Evolutionary conservation across 2,888 invertebrate genomes (phyloP).

Genomic region (Halictus ligatus): DNA sequence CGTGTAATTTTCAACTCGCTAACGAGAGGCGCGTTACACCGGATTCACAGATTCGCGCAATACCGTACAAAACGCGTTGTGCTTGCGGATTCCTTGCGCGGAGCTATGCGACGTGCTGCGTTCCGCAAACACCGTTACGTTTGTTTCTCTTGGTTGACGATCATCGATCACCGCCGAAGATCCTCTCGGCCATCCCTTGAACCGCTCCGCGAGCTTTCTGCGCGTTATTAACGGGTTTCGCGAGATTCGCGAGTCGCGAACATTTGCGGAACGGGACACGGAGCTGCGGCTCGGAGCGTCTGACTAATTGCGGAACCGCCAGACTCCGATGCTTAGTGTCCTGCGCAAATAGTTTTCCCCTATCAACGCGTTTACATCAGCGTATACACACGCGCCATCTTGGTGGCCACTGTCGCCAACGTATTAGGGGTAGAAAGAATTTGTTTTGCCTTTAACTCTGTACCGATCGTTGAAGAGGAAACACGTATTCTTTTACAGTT

Average conservation of each 20-base stretch:
- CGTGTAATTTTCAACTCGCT: conserved; percentile 38
- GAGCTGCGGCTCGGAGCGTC: neutral
- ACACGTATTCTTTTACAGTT: no score
- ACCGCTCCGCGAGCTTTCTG: neutral
- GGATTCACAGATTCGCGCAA: conserved; percentile 20
- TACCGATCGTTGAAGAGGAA: no score
- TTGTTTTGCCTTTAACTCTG: no score
- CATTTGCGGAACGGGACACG: neutral
- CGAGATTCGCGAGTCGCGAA: neutral
- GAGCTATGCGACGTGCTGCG: conserved; percentile 27
- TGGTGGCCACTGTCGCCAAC: no score
- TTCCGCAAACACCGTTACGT: conserved; percentile 38
- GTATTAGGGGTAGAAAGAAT: no score
- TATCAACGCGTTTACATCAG: no score
- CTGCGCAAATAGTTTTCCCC: neutral
- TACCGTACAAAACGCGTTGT: conserved; percentile 20
- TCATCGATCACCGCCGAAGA: neutral
- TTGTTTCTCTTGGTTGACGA: neutral
- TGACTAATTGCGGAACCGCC: neutral
- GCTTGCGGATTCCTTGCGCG: conserved; percentile 48
- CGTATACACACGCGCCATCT: no score
- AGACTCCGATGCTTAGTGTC: neutral
- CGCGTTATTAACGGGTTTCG: conserved; percentile 8
- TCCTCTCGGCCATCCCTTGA: neutral
- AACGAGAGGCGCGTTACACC: conserved; percentile 32